Base-by-base conservation (phyloP, 1,140 invertebrate species). In the Cydia splendana region DNA sequence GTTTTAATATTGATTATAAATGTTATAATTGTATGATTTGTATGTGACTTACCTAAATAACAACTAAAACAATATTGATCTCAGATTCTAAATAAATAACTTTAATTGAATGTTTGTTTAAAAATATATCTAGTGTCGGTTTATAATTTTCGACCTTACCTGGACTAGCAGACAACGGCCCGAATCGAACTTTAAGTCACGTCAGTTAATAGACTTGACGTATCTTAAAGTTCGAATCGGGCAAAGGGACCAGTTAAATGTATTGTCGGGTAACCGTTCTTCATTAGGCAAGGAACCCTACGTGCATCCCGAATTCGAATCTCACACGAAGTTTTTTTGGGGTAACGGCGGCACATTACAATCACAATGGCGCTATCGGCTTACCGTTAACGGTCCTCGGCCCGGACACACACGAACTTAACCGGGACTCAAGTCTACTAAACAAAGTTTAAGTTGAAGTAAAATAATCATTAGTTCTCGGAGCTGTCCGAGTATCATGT, bases 321-420 rank as follows among this genome's bases (percentile, higher is more conserved):
- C 81, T 81, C 79, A 73, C 45, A 74, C 81, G 38, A 83, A 88
- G 89, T 89, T 89, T 84, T 79, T 76, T 74, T 74, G 45, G 83
- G 76, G 85, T 88, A 91, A 90, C 87, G 86, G 88, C 87, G 83
- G 87, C 89, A 76, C 83, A 91, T 91, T 91, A 91, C 84, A 91
- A 92, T 91, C 87, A 92, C 84, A 93, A 93, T 93, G 86, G 87
- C 83, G 82, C 82, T 88, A 87, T 88, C 85, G 85, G 75, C 87
- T 87, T 88, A 89, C 91, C 90, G 88, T 93, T 93, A 93, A 91
- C 89, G 91, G 90, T 71, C 81, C 76, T 20, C 62, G 80, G 75
- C 69, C 82, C 82, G 75, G 42, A 77, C 83, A 57, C 20, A 57
- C 15, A 57, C 15, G 38, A 57, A 57, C 53, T 57, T 57, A 57